Evolutionary conservation across 2,888 invertebrate genomes (phyloP), one percentile per base, ranked within the genome.

Genomic region (Nemoura dubitans): DNA sequence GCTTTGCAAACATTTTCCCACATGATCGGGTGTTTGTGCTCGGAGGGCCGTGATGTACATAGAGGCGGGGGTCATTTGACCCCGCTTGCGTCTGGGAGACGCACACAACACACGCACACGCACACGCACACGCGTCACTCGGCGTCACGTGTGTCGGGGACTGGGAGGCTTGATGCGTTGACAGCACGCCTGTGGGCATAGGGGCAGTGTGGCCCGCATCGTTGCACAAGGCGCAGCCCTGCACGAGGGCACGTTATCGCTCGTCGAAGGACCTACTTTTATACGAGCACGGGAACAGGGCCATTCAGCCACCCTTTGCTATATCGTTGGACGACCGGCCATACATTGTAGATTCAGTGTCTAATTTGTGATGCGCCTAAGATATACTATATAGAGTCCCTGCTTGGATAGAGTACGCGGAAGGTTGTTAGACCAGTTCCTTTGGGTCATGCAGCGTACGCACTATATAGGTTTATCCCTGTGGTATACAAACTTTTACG

Each of bases 101-200:
- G 2, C 59, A 59, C 36, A 36, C 36, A 6, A 6, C 36, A 10
- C 36, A 6, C 36, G 36, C 59, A 2, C 59, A 21, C 59, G 59
- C 59, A 59, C 59, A 59, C 21, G 21, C 36, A 59, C 59, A 59
- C 59, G 59, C 59, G 59, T 1, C 36, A 36, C n/a, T 36, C 36
- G 36, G 3, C 36, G 10, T n/a, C 36, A 36, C 36, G 36, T 36
- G 36, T 36, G 36, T 6, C 36, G 36, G 36, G 36, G 36, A 6
- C 36, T 36, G 36, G 36, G 36, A 10, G 36, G 3, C 36, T 36
- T 3, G 21, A 59, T 10, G 27, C 78, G 78, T 26, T 27, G 78
- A 78, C 78, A 78, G 78, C 27, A 27, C 78, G 78, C 78, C 78
- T 78, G 78, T 78, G 28, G 10, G 78, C 28, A 78, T 78, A 78